phyloP scores from a whole-genome alignment of 2,113 vertebrate species.

The Crotalus helleri region DNA sequence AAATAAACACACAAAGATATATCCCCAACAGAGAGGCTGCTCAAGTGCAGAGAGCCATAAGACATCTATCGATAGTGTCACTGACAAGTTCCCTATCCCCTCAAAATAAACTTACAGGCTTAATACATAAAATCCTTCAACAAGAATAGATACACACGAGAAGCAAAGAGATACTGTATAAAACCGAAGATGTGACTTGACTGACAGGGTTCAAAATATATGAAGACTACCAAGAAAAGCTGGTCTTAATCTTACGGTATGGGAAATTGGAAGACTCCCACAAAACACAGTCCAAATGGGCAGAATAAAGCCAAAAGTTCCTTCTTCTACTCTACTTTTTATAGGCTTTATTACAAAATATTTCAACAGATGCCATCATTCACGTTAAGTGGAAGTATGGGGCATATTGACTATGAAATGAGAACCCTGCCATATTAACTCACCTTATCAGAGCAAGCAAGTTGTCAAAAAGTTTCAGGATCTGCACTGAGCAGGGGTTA shows the following conservation, averaged over 20 bases:
- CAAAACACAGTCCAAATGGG: neutral
- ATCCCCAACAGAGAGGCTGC: conserved; percentile 19
- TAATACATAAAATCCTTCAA: conserved; percentile 41
- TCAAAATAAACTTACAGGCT: conserved; percentile 33
- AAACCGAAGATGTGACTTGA: conserved; percentile 38
- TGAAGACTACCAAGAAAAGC: conserved; percentile 48
- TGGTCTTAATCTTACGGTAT: conserved; percentile 32
- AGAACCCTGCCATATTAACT: conserved; percentile 52
- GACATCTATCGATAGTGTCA: conserved; percentile 31
- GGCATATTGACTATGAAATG: conserved; percentile 26
- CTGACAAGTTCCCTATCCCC: conserved; percentile 15
- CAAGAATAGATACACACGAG: neutral
- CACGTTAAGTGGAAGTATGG: conserved; percentile 35
- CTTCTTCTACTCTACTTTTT: conserved; percentile 6
- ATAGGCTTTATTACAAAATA: conserved; percentile 22
- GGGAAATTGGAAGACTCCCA: conserved; percentile 18
- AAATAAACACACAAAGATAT: neutral
- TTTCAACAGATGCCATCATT: conserved; percentile 22
- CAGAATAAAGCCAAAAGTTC: conserved; percentile 37
- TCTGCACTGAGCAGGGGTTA: conserved; percentile 84
- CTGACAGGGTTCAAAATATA: conserved; percentile 50
- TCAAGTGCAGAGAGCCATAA: conserved; percentile 43
- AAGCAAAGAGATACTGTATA: conserved; percentile 45
- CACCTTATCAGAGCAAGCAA: conserved; percentile 91
- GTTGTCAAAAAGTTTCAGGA: conserved; percentile 88